A percentile compares a stretch with the other conserved stretches of the same genome.
phyloP scores from a whole-genome alignment of 2,797 vertebrate species.

The Coregonus ussuriensis region DNA sequence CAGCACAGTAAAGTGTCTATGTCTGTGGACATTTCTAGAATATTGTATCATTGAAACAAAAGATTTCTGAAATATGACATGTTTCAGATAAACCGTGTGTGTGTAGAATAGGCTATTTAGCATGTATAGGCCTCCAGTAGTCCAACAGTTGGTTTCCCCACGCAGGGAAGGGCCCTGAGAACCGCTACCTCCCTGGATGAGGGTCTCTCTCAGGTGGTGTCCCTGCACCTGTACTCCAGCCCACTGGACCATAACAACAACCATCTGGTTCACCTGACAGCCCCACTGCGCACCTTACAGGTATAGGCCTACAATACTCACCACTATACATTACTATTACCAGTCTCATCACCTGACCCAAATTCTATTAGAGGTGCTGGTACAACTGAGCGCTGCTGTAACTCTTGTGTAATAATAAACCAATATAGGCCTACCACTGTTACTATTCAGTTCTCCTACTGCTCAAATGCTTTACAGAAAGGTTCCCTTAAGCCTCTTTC shows the following conservation, averaged over 20 bases:
- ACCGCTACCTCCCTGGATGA: conserved; percentile 85
- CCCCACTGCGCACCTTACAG: conserved; percentile 82
- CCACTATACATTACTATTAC: not conserved
- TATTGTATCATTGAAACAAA: not conserved
- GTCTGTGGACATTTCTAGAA: no score
- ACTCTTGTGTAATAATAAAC: no score
- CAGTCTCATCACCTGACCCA: not conserved
- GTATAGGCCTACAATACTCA: conserved; percentile 60
- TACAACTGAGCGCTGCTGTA: not conserved
- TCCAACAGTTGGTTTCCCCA: conserved; percentile 1
- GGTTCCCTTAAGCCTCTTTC: not conserved
- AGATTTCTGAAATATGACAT: not conserved
- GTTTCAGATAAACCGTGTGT: not conserved
- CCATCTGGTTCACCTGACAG: conserved; percentile 84
- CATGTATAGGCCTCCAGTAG: not conserved
- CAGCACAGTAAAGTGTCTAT: not conserved
- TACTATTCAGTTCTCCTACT: not conserved
- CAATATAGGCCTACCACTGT: not conserved
- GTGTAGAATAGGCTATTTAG: not conserved
- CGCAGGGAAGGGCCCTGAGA: conserved; percentile 85
- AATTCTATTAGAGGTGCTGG: not conserved
- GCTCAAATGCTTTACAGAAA: not conserved
- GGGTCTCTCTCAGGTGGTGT: conserved; percentile 85
- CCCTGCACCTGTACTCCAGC: conserved; percentile 71
- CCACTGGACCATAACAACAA: conserved; percentile 83